Percentiles rank a stretch among this genome's conserved stretches.
phyloP scores from a whole-genome alignment of 1,140 invertebrate species.

The Drosophila parabipectinata region DNA sequence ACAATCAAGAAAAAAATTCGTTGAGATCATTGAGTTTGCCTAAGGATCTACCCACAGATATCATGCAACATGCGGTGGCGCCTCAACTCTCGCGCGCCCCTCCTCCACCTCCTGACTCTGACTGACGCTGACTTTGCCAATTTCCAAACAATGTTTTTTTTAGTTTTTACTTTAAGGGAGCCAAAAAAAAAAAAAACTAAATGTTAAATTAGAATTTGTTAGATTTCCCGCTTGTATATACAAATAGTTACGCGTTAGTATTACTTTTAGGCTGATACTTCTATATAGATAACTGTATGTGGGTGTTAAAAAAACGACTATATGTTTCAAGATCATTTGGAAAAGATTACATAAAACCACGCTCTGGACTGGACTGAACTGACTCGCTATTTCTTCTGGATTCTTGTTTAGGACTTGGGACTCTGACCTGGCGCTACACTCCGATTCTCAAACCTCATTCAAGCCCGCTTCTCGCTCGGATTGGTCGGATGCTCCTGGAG shows the following conservation, averaged over 20 bases:
- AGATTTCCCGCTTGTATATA: conserved; percentile 51
- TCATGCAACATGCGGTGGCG: conserved; percentile 55
- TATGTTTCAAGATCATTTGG: conserved; percentile 83
- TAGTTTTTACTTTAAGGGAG: conserved; percentile 17
- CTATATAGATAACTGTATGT: conserved; percentile 31
- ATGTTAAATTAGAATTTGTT: conserved; percentile 66
- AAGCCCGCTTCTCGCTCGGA: background rate
- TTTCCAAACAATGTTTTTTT: conserved; percentile 26
- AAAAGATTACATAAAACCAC: conserved; percentile 71
- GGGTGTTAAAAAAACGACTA: conserved; percentile 75
- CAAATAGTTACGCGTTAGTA: conserved; percentile 48
- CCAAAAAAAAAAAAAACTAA: conserved; percentile 18
- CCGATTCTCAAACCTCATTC: conserved; percentile 1
- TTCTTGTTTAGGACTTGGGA: conserved; percentile 36
- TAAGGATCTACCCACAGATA: conserved; percentile 64
- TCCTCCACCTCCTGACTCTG: background rate
- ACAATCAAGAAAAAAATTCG: conserved; percentile 75
- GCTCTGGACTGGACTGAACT: conserved; percentile 54
- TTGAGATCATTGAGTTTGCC: conserved; percentile 79
- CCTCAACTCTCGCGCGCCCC: conserved; percentile 58
- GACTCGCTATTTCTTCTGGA: background rate
- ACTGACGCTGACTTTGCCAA: conserved; percentile 16
- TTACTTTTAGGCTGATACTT: conserved; percentile 46
- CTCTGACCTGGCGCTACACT: conserved; percentile 20
- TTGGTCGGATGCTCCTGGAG: conserved; percentile 36